Evolutionary conservation across 23 tunicate genomes (phyloP).

Genomic region (Phallusia fumigata): DNA sequence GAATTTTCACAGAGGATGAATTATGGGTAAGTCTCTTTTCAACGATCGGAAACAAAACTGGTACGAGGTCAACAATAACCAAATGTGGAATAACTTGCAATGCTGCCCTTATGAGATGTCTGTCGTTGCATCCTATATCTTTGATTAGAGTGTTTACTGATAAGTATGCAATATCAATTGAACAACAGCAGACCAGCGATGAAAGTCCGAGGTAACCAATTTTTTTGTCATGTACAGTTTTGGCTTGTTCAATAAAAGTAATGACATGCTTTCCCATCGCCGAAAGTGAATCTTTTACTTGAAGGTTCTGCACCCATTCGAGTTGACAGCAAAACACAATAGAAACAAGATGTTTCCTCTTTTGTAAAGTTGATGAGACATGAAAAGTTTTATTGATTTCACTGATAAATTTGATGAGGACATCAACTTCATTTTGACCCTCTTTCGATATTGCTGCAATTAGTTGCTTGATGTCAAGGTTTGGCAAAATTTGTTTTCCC

Average conservation of each 20-base stretch:
- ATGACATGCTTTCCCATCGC: constrained; percentile 31
- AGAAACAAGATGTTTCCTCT: constrained; percentile 11
- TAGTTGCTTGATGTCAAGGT: constrained; percentile 6
- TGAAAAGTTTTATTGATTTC: constrained; percentile 7
- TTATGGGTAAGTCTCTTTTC: constrained; percentile 38
- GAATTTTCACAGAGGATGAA: constrained; percentile 26
- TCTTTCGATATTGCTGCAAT: constrained; percentile 8
- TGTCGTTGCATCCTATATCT: constrained; percentile 43
- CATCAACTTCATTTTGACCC: background rate
- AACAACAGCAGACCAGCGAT: constrained; percentile 1
- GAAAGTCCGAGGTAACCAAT: constrained; percentile 59
- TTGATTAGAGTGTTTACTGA: constrained; percentile 68
- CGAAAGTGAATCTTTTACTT: constrained; percentile 1
- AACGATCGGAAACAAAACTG: constrained; percentile 53
- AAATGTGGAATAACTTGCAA: constrained; percentile 38
- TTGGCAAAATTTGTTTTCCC: constrained; percentile 9
- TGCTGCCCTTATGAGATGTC: constrained; percentile 28
- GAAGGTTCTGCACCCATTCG: background rate
- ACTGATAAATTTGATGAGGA: constrained; percentile 18
- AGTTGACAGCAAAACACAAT: constrained; percentile 23
- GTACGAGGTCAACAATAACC: constrained; percentile 47
- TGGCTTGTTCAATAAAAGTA: constrained; percentile 53
- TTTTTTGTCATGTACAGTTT: constrained; percentile 30
- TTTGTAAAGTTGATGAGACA: background rate
- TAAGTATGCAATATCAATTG: constrained; percentile 39